Evolutionary conservation across 2,888 invertebrate species (phyloP).

Genomic region (Corythucha ciliata): DNA sequence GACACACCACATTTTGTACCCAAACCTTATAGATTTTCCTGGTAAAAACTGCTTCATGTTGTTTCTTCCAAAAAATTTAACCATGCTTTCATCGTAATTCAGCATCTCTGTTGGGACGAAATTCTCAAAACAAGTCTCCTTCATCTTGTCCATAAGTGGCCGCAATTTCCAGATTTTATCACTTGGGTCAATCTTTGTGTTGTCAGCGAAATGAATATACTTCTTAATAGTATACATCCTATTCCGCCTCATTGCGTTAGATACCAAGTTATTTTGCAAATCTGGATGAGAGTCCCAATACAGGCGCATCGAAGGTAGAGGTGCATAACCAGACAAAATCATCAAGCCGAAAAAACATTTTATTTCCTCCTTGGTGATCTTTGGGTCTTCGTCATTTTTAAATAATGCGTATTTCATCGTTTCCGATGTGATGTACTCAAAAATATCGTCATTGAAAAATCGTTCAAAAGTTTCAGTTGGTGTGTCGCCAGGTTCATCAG

Average conservation of each 20-base stretch:
- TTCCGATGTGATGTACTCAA: background rate
- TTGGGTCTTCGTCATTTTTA: conserved; percentile 10
- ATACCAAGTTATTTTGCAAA: conserved; percentile 24
- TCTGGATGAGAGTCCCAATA: conserved; percentile 27
- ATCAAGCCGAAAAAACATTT: conserved; percentile 32
- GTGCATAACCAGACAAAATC: conserved; percentile 24
- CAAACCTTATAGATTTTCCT: too few relatives aligned
- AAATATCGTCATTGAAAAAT: conserved; percentile 6
- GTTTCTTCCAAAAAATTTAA: too few relatives aligned
- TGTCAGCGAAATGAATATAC: conserved; percentile 30
- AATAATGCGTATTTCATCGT: conserved; percentile 12
- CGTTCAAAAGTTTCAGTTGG: too few relatives aligned
- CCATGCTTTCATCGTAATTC: too few relatives aligned
- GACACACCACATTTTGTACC: too few relatives aligned
- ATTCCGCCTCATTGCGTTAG: conserved; percentile 30
- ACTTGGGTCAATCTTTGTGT: conserved; percentile 16
- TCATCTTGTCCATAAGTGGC: conserved; percentile 22
- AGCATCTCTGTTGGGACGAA: too few relatives aligned
- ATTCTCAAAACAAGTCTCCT: too few relatives aligned
- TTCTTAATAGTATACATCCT: conserved; percentile 28
- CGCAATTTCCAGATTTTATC: conserved; percentile 31
- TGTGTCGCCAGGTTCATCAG: too few relatives aligned
- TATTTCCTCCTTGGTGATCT: conserved; percentile 14
- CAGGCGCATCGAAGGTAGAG: background rate
- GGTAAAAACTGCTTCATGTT: too few relatives aligned